Evolutionary conservation across 2,888 invertebrate species (phyloP), one percentile per base, ranked within the genome.

Genomic region (Xestobium rufovillosum): DNA sequence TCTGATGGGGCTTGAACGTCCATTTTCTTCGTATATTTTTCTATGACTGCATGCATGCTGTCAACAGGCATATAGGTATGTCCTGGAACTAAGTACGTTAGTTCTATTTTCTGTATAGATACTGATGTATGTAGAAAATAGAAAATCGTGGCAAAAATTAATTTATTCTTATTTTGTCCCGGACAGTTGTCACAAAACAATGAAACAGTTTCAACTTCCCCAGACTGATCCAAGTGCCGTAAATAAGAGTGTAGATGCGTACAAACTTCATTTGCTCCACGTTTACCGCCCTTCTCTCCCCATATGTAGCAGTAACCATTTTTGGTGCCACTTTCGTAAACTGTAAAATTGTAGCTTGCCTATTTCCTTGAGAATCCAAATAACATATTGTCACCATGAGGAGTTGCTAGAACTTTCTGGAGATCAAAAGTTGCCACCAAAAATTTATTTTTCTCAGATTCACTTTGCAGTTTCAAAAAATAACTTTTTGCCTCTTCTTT

Each of bases 341-440:
- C 29, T 15, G 51, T 51, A 30, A 54, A 51, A 45, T 53, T 54
- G 30, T 48, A 55, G 10, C 51, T 45, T 13, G 49, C 47, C 38
- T 53, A 52, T 45, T 55, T 56, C 34, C 53, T 38, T 11, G 42
- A 38, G 33, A 52, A 56, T 11, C 45, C 47, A 12, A 45, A 41
- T 13, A 49, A n/a, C 42, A 52, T 45, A 38, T 43, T 49, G 11
- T 44, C 38, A 4, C 48, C 52, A 41, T 47, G 42, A 9, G 52
- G 49, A 15, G 53, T 53, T 17, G 46, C 43, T 19, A 55, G 39
- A n/a, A 55, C 50, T 42, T 51, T 50, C 17, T 44, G 41, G 14
- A 43, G 34, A 31, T 45, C 41, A 26, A 45, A 44, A 34, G 35
- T 34, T 14, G 34, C 36, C 29, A 44, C 48, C n/a, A n/a, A n/a